A percentile compares a stretch with the other conserved stretches of the same genome.
Conservation (phyloP, 2,797 vertebrate species). For the Nannoperca obscura region DNA sequence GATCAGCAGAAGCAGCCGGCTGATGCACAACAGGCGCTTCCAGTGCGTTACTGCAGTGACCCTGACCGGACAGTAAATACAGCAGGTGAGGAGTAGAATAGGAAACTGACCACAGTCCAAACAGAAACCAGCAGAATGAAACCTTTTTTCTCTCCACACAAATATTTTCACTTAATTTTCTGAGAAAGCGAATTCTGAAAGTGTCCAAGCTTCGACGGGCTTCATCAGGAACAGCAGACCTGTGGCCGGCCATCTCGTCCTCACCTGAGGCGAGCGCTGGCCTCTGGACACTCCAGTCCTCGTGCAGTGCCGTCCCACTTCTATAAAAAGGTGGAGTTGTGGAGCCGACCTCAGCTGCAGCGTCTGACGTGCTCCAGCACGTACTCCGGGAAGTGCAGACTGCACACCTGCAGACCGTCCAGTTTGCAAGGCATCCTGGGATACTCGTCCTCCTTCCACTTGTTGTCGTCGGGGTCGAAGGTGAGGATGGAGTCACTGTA, state of each 20-base stretch:
- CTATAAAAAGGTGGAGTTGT: slow-evolving; percentile 60
- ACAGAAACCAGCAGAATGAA: slow-evolving; percentile 66
- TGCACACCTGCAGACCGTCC: slow-evolving; percentile 99
- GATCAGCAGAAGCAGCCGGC: too few species aligned
- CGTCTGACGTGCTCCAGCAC: slow-evolving; percentile 96
- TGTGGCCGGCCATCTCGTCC: slow-evolving; percentile 30
- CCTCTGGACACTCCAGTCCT: slow-evolving; percentile 63
- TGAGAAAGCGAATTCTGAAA: slow-evolving; percentile 74
- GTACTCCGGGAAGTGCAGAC: slow-evolving; percentile 97
- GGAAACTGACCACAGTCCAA: slow-evolving; percentile 68
- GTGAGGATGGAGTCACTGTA: slow-evolving; percentile 99
- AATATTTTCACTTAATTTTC: slow-evolving; percentile 57
- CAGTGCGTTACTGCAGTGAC: slow-evolving; percentile 68
- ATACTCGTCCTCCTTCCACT: slow-evolving; percentile 99
- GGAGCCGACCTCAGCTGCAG: slow-evolving; percentile 90
- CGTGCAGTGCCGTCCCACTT: slow-evolving; percentile 30
- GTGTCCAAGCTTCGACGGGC: slow-evolving; percentile 47
- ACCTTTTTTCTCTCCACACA: slow-evolving; percentile 32
- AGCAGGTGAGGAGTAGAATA: slow-evolving; percentile 52
- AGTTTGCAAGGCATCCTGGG: slow-evolving; percentile 99
- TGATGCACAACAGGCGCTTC: slow-evolving; percentile 41
- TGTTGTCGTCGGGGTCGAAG: slow-evolving; percentile 98
- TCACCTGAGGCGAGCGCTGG: slow-evolving; percentile 74
- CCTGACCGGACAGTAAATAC: slow-evolving; percentile 51
- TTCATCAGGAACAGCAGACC: slow-evolving; percentile 57